Percentiles rank a stretch among this genome's conserved stretches.
Evolutionary conservation across 2,888 invertebrate species (phyloP).

Genomic region (Metacarcinus magister): DNA sequence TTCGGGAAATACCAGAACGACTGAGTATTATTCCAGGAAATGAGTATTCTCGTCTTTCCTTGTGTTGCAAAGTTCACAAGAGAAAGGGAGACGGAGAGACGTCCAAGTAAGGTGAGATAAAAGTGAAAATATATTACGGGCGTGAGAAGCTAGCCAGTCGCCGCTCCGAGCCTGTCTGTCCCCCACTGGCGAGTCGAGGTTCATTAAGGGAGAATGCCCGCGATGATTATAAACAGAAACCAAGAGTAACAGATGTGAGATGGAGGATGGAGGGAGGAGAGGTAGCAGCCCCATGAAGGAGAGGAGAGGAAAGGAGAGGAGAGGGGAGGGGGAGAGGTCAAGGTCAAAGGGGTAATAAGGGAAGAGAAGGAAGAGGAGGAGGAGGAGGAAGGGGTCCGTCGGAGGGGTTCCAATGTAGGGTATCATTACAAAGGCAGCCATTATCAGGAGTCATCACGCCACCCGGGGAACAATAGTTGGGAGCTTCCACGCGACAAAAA

Average conservation of each 20-base stretch:
- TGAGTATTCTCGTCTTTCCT: neutral
- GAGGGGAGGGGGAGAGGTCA: slow-evolving; percentile 4
- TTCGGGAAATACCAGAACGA: slow-evolving; percentile 58
- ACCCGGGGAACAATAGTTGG: slow-evolving; percentile 57
- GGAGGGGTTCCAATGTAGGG: slow-evolving; percentile 58
- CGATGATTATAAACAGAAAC: slow-evolving; percentile 36
- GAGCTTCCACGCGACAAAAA: slow-evolving; percentile 66
- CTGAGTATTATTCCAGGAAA: slow-evolving; percentile 6
- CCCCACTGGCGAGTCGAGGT: neutral
- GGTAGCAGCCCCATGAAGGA: neutral
- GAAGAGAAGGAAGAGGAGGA: neutral
- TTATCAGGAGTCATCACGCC: slow-evolving; percentile 62
- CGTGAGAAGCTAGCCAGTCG: slow-evolving; percentile 10
- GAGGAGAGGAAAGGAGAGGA: neutral
- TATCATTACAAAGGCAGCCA: slow-evolving; percentile 61
- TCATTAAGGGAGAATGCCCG: slow-evolving; percentile 27
- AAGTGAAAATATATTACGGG: neutral
- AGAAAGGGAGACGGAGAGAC: neutral
- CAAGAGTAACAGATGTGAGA: slow-evolving; percentile 34
- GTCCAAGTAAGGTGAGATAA: neutral
- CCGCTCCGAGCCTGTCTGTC: slow-evolving; percentile 28
- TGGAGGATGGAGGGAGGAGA: neutral
- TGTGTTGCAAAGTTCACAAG: slow-evolving; percentile 22
- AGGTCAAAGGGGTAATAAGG: slow-evolving; percentile 30
- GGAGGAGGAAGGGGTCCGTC: slow-evolving; percentile 14